Conservation (phyloP, 2,113 vertebrate genomes). For the Helogale parvula region DNA sequence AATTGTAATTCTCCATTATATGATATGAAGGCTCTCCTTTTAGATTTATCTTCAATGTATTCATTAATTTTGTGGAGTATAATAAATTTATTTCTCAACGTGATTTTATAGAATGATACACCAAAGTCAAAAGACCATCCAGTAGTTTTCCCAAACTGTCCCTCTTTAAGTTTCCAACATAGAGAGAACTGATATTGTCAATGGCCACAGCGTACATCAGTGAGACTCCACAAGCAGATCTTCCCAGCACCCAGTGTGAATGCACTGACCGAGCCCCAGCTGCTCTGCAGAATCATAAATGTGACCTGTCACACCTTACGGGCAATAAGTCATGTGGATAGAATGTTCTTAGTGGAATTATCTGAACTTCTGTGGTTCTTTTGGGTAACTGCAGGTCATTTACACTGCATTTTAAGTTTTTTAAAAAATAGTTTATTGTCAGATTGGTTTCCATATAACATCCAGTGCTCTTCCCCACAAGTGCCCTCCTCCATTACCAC, state of each 20-base stretch:
- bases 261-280: background rate
- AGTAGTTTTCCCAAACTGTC: background rate
- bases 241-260: background rate
- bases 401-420: background rate
- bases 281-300: background rate
- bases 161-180: background rate
- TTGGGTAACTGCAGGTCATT: background rate
- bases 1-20: background rate
- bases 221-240: background rate
- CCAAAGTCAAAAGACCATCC: background rate
- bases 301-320: fast-evolving
- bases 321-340: background rate
- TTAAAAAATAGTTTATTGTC: no score
- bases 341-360: background rate
- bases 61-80: constrained; percentile 1
- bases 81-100: background rate
- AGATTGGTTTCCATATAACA: no score
- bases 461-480: no score
- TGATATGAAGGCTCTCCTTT: background rate
- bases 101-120: background rate
- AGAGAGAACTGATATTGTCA: background rate
- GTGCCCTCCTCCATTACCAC: no score
- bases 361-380: background rate
- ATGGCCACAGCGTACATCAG: background rate
- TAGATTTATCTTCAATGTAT: background rate